These are phyloP conservation scores for Phocides pigmalion DNA, from an alignment of 1,140 invertebrate genomes.

Conservation along the genomic window DNA sequence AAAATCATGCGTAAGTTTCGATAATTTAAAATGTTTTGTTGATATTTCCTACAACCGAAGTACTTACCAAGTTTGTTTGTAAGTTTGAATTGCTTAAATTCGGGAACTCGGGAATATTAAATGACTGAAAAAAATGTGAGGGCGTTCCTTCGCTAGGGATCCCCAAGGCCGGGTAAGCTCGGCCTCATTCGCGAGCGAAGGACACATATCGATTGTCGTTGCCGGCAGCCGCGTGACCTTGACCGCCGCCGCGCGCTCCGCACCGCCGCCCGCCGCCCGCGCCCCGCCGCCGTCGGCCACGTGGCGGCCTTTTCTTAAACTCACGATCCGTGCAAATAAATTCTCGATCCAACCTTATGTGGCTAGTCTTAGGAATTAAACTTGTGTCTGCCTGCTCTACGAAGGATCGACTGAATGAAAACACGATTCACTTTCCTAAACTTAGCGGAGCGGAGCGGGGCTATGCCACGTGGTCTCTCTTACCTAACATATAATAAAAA, in stretches of 20 bases:
- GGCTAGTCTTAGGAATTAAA: not conserved
- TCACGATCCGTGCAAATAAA: not conserved
- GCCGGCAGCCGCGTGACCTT: conserved; percentile 4
- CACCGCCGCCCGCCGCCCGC: too few species aligned
- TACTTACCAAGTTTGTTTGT: too few species aligned
- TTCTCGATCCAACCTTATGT: not conserved
- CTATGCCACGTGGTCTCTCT: not conserved
- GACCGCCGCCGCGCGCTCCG: conserved; percentile 2
- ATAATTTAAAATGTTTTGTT: too few species aligned
- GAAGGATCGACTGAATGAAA: not conserved
- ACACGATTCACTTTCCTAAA: not conserved
- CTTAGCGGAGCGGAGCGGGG: too few species aligned
- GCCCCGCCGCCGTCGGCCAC: not conserved
- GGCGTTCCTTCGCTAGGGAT: not conserved
- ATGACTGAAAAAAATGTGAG: not conserved
- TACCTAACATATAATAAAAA: too few species aligned
- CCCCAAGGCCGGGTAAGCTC: not conserved
- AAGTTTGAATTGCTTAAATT: too few species aligned
- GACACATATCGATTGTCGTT: not conserved
- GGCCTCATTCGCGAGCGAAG: not conserved
- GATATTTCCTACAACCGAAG: too few species aligned
- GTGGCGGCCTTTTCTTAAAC: not conserved
- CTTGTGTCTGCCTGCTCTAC: not conserved
- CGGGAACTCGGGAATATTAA: too few species aligned
- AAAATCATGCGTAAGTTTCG: too few species aligned